Percentiles rank a stretch among this genome's conserved stretches.
Evolutionary conservation across 2,797 vertebrate genomes (phyloP).

Genomic region (Mastacembelus armatus): DNA sequence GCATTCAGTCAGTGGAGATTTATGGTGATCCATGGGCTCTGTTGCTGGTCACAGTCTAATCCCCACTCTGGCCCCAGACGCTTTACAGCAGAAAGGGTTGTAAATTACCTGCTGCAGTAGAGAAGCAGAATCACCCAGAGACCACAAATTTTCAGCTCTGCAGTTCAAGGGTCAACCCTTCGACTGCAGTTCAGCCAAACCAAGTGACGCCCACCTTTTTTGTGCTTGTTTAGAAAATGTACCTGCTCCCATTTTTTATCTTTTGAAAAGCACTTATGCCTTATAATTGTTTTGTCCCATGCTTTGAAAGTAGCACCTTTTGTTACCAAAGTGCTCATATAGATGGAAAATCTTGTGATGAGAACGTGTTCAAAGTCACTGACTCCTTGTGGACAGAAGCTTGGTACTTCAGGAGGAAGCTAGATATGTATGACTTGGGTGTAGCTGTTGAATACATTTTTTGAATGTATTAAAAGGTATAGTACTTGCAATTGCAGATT

Average conservation of each 20-base stretch:
- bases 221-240: conserved; percentile 20
- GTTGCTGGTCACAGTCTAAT: conserved; percentile 79
- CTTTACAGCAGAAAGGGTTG: conserved; percentile 76
- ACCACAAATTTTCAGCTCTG: conserved; percentile 76
- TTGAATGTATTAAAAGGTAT: too few relatives aligned
- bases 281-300: conserved; percentile 8
- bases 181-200: conserved; percentile 49
- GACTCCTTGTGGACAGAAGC: too few relatives aligned
- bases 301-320: neutral
- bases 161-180: conserved; percentile 75
- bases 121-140: conserved; percentile 63
- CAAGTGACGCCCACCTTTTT: conserved; percentile 26
- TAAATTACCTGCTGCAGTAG: conserved; percentile 78
- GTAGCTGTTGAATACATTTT: too few relatives aligned
- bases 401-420: too few relatives aligned
- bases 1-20: conserved; percentile 84
- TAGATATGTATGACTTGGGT: too few relatives aligned
- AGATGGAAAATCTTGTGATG: neutral
- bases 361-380: too few relatives aligned
- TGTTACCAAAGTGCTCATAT: neutral
- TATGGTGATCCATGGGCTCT: conserved; percentile 78
- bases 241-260: neutral
- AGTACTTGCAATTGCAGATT: too few relatives aligned
- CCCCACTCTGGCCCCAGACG: conserved; percentile 70
- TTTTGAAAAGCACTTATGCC: conserved; percentile 30